Conservation (phyloP, 1,140 invertebrate genomes). For the Nasonia longicornis region DNA sequence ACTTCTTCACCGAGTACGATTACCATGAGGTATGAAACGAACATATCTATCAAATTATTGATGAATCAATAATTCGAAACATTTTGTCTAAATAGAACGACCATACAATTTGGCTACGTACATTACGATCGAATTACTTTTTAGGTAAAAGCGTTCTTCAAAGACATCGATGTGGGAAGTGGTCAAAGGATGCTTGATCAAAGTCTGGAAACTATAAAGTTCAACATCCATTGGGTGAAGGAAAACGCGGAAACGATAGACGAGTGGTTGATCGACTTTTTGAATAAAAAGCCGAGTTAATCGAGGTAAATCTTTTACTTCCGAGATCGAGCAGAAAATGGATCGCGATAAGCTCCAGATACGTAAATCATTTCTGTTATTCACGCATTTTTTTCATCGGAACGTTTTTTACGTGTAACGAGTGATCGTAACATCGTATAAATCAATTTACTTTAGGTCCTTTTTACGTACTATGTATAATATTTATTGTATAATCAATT, state of each 20-base stretch:
- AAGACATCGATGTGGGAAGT: conserved; percentile 76
- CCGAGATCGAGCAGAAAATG: conserved; percentile 22
- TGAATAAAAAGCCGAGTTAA: conserved; percentile 43
- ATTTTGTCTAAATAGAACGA: no score
- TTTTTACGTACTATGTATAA: not conserved
- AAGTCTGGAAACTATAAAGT: conserved; percentile 81
- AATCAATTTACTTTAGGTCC: not conserved
- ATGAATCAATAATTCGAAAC: no score
- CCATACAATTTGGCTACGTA: not conserved
- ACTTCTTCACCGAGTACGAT: conserved; percentile 80
- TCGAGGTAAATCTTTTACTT: conserved; percentile 26
- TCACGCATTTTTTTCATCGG: conserved; percentile 25
- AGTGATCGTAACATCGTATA: not conserved
- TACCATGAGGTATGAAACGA: conserved; percentile 74
- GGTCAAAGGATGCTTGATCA: conserved; percentile 77
- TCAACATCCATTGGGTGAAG: conserved; percentile 83
- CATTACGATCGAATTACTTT: conserved; percentile 44
- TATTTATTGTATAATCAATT: not conserved
- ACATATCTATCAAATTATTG: no score
- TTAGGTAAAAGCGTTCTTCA: conserved; percentile 79
- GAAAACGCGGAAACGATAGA: conserved; percentile 74
- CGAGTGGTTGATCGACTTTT: conserved; percentile 70
- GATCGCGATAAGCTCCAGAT: conserved; percentile 14
- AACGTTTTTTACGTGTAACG: conserved; percentile 27
- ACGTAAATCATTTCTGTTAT: not conserved